Percentiles rank a stretch among this genome's conserved stretches.
Conservation (phyloP, 2,113 vertebrate species). For the Indicator maculatus region DNA sequence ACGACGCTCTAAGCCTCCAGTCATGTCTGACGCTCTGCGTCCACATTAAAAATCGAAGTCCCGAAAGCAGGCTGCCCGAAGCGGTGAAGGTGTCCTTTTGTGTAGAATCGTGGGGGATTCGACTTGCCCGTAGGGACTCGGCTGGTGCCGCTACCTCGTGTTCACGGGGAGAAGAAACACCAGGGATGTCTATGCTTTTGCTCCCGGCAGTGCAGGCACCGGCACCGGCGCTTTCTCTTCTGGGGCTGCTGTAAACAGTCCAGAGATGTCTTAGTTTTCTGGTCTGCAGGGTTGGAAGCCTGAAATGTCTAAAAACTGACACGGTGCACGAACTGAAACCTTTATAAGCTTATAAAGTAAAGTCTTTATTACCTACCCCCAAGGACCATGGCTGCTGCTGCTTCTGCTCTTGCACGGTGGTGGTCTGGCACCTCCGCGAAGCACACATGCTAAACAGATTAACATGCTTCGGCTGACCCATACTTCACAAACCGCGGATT, state of each 20-base stretch:
- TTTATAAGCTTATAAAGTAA: conserved; percentile 59
- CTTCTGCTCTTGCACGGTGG: conserved; percentile 78
- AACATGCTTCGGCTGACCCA: conserved; percentile 86
- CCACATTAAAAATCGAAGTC: neutral
- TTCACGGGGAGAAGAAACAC: accelerated
- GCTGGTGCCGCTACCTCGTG: neutral
- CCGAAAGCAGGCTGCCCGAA: neutral
- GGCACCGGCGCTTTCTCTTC: accelerated
- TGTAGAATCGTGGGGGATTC: accelerated
- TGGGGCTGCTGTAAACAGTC: neutral
- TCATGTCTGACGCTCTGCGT: neutral
- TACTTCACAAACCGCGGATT: conserved; percentile 81
- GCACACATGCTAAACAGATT: conserved; percentile 94
- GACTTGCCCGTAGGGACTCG: accelerated
- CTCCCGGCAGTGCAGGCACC: accelerated
- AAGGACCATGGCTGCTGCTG: conserved; percentile 61
- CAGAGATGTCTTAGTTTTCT: neutral
- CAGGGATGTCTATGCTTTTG: neutral
- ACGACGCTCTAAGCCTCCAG: neutral
- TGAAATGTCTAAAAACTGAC: conserved; percentile 15
- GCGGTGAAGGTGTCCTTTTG: accelerated
- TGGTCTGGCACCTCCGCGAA: conserved; percentile 80
- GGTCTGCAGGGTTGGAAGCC: neutral
- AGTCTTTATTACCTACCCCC: conserved; percentile 77
- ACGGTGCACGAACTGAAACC: conserved; percentile 4